Conservation (phyloP, 1,140 invertebrate species). For the Diploscapter pachys region DNA sequence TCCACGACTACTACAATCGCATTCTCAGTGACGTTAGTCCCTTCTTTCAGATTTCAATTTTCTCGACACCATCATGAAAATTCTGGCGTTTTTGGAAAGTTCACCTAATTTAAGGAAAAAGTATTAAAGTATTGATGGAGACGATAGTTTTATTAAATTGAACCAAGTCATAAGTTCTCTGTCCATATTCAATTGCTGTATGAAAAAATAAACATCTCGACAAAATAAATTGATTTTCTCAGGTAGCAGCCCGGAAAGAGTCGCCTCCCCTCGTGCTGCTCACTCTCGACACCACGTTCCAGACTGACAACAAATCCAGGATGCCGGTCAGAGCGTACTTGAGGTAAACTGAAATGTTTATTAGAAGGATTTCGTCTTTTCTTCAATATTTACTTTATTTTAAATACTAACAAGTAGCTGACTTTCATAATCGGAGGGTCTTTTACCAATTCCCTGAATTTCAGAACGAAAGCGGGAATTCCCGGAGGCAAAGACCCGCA, state of each 20-base stretch:
- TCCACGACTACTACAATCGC: conserved; percentile 51
- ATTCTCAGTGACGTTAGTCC: conserved; percentile 37
- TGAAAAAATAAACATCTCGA: too few species aligned
- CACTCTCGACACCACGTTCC: conserved; percentile 52
- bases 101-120: neutral
- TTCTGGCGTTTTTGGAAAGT: neutral
- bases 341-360: conserved; percentile 28
- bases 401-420: neutral
- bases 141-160: too few species aligned
- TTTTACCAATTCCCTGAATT: conserved; percentile 14
- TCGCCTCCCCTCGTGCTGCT: conserved; percentile 46
- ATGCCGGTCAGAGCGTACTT: conserved; percentile 48
- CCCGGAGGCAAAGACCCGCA: conserved; percentile 38
- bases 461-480: conserved; percentile 47
- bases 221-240: neutral
- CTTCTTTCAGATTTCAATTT: neutral
- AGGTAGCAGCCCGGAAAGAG: conserved; percentile 34
- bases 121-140: neutral
- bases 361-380: conserved; percentile 16
- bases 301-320: conserved; percentile 35
- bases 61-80: neutral
- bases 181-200: too few species aligned
- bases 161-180: too few species aligned
- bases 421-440: neutral
- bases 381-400: conserved; percentile 20